Evolutionary conservation across 2,113 vertebrate species (phyloP).

Genomic region (Microtus oregoni): DNA sequence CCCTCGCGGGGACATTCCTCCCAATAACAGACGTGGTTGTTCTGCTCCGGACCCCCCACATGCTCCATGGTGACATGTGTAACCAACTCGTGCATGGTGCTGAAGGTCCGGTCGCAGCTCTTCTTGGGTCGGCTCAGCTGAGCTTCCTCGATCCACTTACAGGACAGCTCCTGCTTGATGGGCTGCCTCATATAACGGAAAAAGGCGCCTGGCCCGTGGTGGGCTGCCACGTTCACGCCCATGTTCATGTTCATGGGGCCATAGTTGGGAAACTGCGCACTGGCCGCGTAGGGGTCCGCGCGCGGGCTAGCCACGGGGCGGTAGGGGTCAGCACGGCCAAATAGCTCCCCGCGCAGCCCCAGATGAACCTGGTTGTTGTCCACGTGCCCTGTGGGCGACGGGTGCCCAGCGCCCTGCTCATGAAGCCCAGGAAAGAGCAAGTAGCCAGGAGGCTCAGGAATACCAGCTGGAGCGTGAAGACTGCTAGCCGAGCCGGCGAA

Average conservation of each 20-base stretch:
- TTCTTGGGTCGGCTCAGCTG: conserved; percentile 95
- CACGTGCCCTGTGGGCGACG: conserved; percentile 94
- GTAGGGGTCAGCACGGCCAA: conserved; percentile 96
- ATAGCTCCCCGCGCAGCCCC: conserved; percentile 96
- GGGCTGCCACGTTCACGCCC: conserved; percentile 96
- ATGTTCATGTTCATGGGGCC: conserved; percentile 98
- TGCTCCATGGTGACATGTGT: conserved; percentile 99
- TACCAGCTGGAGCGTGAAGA: conserved; percentile 94
- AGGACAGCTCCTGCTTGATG: conserved; percentile 98
- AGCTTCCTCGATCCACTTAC: conserved; percentile 98
- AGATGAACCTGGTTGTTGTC: conserved; percentile 97
- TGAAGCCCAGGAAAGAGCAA: conserved; percentile 97
- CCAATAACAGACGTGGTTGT: conserved; percentile 98
- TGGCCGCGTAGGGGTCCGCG: conserved; percentile 92
- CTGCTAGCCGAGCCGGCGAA: conserved; percentile 90
- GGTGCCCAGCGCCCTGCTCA: conserved; percentile 94
- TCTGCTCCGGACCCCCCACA: conserved; percentile 98
- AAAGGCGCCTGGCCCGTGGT: conserved; percentile 97
- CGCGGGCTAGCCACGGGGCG: conserved; percentile 95
- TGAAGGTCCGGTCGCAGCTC: conserved; percentile 98
- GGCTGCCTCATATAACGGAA: conserved; percentile 99
- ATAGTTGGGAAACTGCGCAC: conserved; percentile 96
- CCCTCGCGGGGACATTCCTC: conserved; percentile 98
- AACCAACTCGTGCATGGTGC: conserved; percentile 99
- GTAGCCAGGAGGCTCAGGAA: conserved; percentile 94